Evolutionary conservation across 1,140 invertebrate species (phyloP).

Genomic region (Drosophila equinoxialis): DNA sequence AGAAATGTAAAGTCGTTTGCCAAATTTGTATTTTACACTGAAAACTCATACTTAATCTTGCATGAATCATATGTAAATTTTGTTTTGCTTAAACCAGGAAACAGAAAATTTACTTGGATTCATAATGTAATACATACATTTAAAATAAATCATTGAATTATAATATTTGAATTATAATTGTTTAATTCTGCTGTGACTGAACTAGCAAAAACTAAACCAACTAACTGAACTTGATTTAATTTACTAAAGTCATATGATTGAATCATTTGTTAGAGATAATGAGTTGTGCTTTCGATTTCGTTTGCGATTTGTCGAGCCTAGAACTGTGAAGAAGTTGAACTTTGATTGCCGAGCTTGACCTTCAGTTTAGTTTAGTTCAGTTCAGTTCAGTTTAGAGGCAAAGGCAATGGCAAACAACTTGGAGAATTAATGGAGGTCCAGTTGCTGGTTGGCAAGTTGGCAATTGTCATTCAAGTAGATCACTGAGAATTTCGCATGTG

Average conservation of each 20-base stretch:
- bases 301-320: constrained; percentile 23
- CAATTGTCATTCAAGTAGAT: constrained; percentile 65
- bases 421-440: constrained; percentile 20
- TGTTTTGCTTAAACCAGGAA: too few species aligned
- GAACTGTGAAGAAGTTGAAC: constrained; percentile 44
- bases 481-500: constrained; percentile 79
- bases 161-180: background rate
- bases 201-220: background rate
- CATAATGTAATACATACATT: too few species aligned
- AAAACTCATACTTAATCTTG: too few species aligned
- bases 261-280: constrained; percentile 23
- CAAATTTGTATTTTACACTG: too few species aligned
- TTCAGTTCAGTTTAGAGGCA: constrained; percentile 40
- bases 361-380: constrained; percentile 36
- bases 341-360: constrained; percentile 64
- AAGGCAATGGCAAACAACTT: constrained; percentile 10
- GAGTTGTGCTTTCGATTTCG: constrained; percentile 63
- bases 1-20: too few species aligned
- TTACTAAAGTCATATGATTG: constrained; percentile 54
- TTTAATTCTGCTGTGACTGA: background rate
- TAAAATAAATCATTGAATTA: background rate
- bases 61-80: too few species aligned
- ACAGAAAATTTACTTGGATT: too few species aligned
- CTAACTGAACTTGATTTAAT: constrained; percentile 27
- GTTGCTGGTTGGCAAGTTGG: constrained; percentile 14